phyloP scores from a whole-genome alignment of 2,888 invertebrate species.

The Hydroisotoma schaefferi region DNA sequence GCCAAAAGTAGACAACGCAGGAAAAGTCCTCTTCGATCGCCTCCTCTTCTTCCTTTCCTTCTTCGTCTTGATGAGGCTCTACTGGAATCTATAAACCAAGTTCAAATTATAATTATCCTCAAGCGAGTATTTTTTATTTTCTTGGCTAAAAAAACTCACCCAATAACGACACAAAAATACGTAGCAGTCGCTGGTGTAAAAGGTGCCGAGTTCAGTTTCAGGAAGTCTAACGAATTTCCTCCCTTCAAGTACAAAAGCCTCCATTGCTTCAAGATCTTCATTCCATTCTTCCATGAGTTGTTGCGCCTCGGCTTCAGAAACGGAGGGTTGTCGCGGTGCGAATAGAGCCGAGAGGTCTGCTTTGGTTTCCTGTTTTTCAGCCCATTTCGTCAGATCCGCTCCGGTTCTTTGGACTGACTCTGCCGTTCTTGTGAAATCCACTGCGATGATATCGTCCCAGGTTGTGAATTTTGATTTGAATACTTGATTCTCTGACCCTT shows the following conservation, averaged over 20 bases:
- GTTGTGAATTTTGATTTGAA: constrained; percentile 96
- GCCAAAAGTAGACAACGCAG: constrained; percentile 99
- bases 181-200: constrained; percentile 93
- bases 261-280: constrained; percentile 96
- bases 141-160: too few relatives aligned
- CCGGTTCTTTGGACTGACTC: constrained; percentile 95
- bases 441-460: constrained; percentile 99
- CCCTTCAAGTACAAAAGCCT: constrained; percentile 85
- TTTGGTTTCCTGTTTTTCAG: constrained; percentile 81
- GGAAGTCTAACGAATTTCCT: constrained; percentile 96
- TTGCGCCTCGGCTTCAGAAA: constrained; percentile 77
- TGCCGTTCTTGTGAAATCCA: constrained; percentile 97
- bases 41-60: constrained; percentile 56
- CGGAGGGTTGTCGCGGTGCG: constrained; percentile 77
- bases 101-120: too few relatives aligned
- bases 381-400: constrained; percentile 91
- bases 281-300: constrained; percentile 95
- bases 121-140: too few relatives aligned
- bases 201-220: constrained; percentile 83
- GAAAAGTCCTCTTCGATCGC: constrained; percentile 69
- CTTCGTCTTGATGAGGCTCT: constrained; percentile 55
- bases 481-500: constrained; percentile 84
- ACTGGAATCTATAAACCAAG: too few relatives aligned
- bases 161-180: constrained; percentile 97
- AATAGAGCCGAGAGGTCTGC: constrained; percentile 94